Percentiles rank a stretch among this genome's conserved stretches.
Conservation (phyloP, 1,140 invertebrate species). For the Aporrectodea caliginosa region DNA sequence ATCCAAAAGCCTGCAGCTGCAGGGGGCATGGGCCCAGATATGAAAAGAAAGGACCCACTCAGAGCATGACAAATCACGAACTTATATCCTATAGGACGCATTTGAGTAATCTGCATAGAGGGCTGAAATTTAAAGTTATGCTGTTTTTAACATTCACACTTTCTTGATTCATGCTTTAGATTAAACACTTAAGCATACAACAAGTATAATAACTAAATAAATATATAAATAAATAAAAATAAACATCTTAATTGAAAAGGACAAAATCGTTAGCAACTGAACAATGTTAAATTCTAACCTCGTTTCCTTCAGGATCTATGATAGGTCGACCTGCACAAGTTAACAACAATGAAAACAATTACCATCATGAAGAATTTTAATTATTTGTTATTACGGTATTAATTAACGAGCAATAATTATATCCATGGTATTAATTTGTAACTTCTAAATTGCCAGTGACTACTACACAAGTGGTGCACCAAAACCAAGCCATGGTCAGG, state of each 20-base stretch:
- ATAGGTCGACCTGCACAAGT: constrained; percentile 67
- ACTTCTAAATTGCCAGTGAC: neutral
- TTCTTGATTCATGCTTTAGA: too few species aligned
- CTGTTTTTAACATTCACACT: neutral
- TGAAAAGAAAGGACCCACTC: too few species aligned
- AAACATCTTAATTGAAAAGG: neutral
- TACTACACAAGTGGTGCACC: neutral
- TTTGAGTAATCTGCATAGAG: constrained; percentile 14
- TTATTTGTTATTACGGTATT: neutral
- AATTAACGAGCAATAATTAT: neutral
- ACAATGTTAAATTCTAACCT: constrained; percentile 45
- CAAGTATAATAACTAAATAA: neutral
- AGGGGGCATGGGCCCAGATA: too few species aligned
- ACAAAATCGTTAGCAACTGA: neutral
- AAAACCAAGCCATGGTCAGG: neutral
- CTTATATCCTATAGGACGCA: neutral
- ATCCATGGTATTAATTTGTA: neutral
- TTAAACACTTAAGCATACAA: too few species aligned
- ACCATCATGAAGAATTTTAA: constrained; percentile 7
- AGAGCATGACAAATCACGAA: too few species aligned
- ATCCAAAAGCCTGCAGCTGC: too few species aligned
- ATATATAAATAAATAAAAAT: constrained; percentile 5
- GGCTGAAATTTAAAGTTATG: neutral
- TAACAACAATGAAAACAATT: constrained; percentile 12
- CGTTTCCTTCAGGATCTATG: constrained; percentile 68